These are phyloP conservation scores for Poeciliopsis turrubarensis DNA, from an alignment of 2,113 vertebrate genomes.

Conservation along the genomic window DNA sequence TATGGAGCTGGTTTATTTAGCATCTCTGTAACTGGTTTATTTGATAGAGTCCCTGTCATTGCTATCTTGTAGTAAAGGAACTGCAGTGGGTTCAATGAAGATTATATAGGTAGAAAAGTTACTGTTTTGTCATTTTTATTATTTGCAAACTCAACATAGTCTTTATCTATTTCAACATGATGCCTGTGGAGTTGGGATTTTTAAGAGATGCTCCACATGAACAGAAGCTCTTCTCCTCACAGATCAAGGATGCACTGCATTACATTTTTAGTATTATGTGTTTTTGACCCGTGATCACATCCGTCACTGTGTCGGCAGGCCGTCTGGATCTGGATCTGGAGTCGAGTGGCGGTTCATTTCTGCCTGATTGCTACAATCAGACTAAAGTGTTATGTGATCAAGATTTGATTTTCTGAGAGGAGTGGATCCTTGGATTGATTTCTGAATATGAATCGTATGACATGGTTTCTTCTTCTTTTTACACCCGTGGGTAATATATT, in stretches of 20 bases:
- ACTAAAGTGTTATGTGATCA: conserved; percentile 11
- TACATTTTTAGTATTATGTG: conserved; percentile 1
- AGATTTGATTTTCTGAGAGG: conserved; percentile 27
- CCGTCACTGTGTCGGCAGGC: background rate
- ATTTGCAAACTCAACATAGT: background rate
- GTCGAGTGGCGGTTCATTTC: conserved; percentile 2
- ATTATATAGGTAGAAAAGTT: background rate
- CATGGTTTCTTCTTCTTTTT: conserved; percentile 1
- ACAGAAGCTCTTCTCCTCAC: conserved; percentile 16
- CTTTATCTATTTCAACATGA: background rate
- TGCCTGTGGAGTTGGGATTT: background rate
- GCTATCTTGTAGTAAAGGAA: background rate
- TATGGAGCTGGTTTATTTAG: conserved; percentile 12
- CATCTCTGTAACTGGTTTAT: background rate
- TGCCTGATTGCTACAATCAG: conserved; percentile 52
- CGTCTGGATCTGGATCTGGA: background rate
- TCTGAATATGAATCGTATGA: conserved; percentile 8
- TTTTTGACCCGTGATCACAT: background rate
- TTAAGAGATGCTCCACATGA: conserved; percentile 2
- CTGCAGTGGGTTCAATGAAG: background rate
- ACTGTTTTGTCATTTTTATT: background rate
- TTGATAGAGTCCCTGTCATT: background rate
- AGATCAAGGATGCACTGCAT: conserved; percentile 12
- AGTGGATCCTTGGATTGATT: conserved; percentile 17
- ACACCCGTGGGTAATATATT: background rate